Conservation (phyloP, 2,888 invertebrate species). For the Andrena praecox region DNA sequence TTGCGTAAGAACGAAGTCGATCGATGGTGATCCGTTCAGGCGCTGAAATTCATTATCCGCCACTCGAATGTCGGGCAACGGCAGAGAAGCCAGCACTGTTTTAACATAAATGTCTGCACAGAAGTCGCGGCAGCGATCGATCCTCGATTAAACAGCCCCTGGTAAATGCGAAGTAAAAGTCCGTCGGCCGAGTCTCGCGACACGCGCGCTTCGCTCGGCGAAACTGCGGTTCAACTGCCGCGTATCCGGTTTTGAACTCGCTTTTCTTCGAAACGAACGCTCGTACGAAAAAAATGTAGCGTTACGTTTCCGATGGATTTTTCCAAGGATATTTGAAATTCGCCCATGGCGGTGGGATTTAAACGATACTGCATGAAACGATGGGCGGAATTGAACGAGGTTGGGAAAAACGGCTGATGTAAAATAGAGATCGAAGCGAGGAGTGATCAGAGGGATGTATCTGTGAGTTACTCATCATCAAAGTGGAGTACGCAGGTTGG, state of each 20-base stretch:
- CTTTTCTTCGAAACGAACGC: neutral
- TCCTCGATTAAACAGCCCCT: neutral
- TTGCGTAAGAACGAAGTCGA: constrained; percentile 13
- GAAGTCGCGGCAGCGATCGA: neutral
- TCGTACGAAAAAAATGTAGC: neutral
- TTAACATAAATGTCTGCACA: neutral
- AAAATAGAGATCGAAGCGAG: constrained; percentile 24
- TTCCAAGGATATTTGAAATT: neutral
- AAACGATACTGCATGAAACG: no score
- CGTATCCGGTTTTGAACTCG: neutral
- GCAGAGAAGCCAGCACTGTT: neutral
- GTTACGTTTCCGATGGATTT: neutral
- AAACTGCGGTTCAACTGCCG: neutral
- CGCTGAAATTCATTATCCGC: neutral
- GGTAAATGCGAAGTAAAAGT: neutral
- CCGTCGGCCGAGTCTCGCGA: neutral
- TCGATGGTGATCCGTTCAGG: neutral
- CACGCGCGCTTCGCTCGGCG: neutral
- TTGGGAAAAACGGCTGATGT: neutral
- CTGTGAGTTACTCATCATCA: constrained; percentile 5
- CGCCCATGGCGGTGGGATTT: neutral
- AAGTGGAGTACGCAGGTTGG: neutral
- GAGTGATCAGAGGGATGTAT: neutral
- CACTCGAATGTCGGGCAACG: neutral
- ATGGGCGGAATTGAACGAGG: no score